Evolutionary conservation across 2,888 invertebrate genomes (phyloP), one percentile per base, ranked within the genome.

Genomic region (Drosophila siamana): DNA sequence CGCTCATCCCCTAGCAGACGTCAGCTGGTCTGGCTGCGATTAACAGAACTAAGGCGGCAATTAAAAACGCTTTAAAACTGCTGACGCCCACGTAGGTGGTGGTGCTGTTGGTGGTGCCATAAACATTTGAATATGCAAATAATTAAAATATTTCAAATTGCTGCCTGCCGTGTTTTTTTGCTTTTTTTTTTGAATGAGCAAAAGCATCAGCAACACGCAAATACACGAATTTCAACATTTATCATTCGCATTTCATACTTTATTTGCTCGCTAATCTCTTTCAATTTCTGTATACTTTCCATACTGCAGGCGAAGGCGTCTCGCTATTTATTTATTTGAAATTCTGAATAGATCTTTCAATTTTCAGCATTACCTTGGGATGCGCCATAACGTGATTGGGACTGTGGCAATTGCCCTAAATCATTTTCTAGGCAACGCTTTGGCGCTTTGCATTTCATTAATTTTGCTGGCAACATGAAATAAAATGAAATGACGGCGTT

Each of bases 71-170:
- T 55, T 87, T 69, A 70, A 73, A 72, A 74, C 59, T 55, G 54
- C 55, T 62, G 50, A 67, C 63, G 70, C 56, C 76, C 55, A 62
- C 68, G 48, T 38, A 5, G 15, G 36, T 38, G n/a, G n/a, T n/a
- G n/a, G n/a, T n/a, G n/a, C n/a, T n/a, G n/a, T n/a, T n/a, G n/a
- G n/a, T 38, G 50, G 38, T 43, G 24, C 47, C 16, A 69, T 72
- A 69, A 69, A 69, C 70, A 76, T 81, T 59, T 65, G 81, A 60
- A 75, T 69, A 77, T 63, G 82, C 69, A 64, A 80, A 86, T 83
- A 88, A 88, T 83, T 83, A 80, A 85, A 86, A 85, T 88, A 74
- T 86, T 77, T 81, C 0, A 84, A 84, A 88, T 85, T 80, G 81
- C 86, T 88, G 69, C 56, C 66, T 48, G 70, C 63, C 67, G 78